Evolutionary conservation across 2,113 vertebrate species (phyloP).

Genomic region (Brachyhypopomus occidentalis): DNA sequence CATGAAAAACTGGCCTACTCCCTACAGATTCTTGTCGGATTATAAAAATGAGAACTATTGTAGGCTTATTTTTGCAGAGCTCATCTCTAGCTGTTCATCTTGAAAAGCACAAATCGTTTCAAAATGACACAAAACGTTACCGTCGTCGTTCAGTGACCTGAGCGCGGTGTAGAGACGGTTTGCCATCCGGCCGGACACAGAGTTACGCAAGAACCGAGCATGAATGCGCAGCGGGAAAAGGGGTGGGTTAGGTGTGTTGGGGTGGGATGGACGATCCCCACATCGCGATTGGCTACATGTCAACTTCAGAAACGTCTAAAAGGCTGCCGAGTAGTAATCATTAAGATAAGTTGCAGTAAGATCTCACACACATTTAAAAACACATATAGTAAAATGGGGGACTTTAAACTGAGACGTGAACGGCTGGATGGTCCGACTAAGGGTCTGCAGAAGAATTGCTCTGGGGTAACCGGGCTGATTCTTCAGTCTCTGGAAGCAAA

Average conservation of each 20-base stretch:
- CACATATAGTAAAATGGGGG: slow-evolving; percentile 26
- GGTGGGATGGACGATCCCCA: slow-evolving; percentile 37
- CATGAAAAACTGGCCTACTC: neutral
- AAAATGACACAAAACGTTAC: neutral
- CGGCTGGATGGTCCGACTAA: neutral
- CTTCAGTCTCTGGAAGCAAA: slow-evolving; percentile 76
- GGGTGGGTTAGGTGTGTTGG: neutral
- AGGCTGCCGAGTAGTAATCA: neutral
- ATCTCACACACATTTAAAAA: neutral
- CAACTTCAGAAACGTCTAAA: neutral
- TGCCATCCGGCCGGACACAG: slow-evolving; percentile 13
- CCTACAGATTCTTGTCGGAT: neutral
- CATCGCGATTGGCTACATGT: slow-evolving; percentile 60
- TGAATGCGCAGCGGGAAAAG: neutral
- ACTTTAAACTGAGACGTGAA: slow-evolving; percentile 17
- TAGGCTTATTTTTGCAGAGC: neutral
- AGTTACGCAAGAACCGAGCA: slow-evolving; percentile 8
- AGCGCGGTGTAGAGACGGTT: slow-evolving; percentile 3
- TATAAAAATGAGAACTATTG: neutral
- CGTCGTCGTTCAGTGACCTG: slow-evolving; percentile 30
- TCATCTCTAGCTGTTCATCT: neutral
- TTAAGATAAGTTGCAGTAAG: neutral
- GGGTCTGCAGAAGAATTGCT: neutral
- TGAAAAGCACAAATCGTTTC: neutral
- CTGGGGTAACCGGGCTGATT: slow-evolving; percentile 59